phyloP scores from a whole-genome alignment of 2,888 invertebrate species.

The Ormyrus labotus region DNA sequence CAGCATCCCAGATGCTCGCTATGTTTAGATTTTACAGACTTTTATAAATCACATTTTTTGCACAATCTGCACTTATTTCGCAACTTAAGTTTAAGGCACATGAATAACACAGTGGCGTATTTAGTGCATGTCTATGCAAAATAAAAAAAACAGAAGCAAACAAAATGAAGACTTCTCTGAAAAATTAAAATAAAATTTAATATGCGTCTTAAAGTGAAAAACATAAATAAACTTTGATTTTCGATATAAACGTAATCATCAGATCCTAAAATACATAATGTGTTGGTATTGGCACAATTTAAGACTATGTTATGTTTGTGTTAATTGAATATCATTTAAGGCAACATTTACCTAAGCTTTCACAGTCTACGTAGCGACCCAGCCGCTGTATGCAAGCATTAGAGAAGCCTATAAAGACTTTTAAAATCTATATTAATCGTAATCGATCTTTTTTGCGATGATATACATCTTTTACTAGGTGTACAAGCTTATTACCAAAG shows the following conservation, averaged over 20 bases:
- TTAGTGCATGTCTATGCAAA: not conserved
- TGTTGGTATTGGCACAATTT: constrained; percentile 28
- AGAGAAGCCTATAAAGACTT: constrained; percentile 11
- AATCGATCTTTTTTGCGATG: not conserved
- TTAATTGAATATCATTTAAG: not conserved
- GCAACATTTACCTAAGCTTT: constrained; percentile 7
- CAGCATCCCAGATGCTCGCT: constrained; percentile 18
- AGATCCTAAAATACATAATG: constrained; percentile 28
- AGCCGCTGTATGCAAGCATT: constrained; percentile 27
- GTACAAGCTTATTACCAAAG: constrained; percentile 1
- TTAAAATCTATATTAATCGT: constrained; percentile 22
- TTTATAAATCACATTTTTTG: constrained; percentile 35
- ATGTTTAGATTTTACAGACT: constrained; percentile 26
- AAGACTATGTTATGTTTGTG: constrained; percentile 23
- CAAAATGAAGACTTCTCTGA: constrained; percentile 6
- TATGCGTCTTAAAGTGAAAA: constrained; percentile 11
- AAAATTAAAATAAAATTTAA: constrained; percentile 19
- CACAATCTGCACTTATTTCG: constrained; percentile 16
- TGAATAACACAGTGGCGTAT: not conserved
- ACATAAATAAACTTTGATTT: not conserved
- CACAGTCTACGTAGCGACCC: constrained; percentile 40
- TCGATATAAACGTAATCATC: not conserved
- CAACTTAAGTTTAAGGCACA: constrained; percentile 36
- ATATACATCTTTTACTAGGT: not conserved
- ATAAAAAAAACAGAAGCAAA: not conserved